phyloP scores from a whole-genome alignment of 1,140 invertebrate species.

The Trialeurodes vaporariorum region DNA sequence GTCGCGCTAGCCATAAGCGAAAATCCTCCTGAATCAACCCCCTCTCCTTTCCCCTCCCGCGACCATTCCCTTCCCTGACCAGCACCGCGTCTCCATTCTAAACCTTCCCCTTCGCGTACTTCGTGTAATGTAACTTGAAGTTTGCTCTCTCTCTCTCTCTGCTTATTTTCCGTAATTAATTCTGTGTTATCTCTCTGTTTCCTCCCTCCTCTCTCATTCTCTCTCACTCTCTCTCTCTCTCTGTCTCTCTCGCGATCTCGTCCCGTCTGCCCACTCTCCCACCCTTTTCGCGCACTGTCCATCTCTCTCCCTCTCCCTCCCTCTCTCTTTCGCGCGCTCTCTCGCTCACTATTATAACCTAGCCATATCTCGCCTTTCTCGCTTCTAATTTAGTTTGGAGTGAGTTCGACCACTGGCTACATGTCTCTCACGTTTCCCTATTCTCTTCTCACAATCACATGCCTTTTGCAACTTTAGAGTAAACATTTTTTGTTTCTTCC shows the following conservation, averaged over 20 bases:
- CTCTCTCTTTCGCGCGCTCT: not conserved
- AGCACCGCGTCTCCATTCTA: too few species aligned
- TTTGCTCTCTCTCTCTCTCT: not conserved
- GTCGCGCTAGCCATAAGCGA: not conserved
- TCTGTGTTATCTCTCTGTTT: not conserved
- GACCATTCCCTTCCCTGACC: too few species aligned
- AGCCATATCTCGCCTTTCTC: not conserved
- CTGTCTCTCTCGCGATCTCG: not conserved
- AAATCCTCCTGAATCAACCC: not conserved
- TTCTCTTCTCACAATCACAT: not conserved
- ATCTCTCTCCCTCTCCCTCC: not conserved
- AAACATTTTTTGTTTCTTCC: too few species aligned
- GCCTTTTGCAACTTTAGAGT: not conserved
- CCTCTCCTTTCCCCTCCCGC: too few species aligned
- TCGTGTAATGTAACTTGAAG: not conserved
- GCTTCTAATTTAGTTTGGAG: not conserved
- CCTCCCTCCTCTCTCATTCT: not conserved
- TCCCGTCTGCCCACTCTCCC: not conserved
- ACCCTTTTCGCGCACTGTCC: not conserved
- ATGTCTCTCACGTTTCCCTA: not conserved
- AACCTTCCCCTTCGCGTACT: not conserved
- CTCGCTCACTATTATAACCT: not conserved
- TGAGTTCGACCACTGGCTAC: not conserved
- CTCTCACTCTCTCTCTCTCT: not conserved
- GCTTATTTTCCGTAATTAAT: slow-evolving; percentile 1